Base-by-base conservation (phyloP, 1,140 invertebrate genomes). In the Maconellicoccus hirsutus region DNA sequence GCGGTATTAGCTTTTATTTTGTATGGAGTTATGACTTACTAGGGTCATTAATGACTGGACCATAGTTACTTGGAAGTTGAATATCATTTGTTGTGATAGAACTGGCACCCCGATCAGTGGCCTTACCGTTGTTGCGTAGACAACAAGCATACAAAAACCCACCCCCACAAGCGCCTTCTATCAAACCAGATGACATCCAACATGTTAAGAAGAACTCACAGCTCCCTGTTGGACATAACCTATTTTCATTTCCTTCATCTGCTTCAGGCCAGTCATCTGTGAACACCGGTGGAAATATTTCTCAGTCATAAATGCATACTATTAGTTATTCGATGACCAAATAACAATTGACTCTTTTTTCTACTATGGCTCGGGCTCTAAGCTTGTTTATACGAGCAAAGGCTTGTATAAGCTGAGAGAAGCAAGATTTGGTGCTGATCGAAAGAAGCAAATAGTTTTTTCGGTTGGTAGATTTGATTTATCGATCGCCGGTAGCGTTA, bases 141-240 rank as follows among this genome's bases (percentile, higher is more conserved):
- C 93, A 96, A 84, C 93, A 95, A 73, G 90, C 91, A 77, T 87
- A 90, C 74, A 96, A 84, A 77, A 95, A 83, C 72, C 88, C 85
- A 76, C 88, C 84, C 75, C 86, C 83, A 80, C 92, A 95, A 76
- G 89, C 86, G 76, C 89, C 90, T 77, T 93, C 90, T 76, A 95
- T 84, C 73, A 93, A 84, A 72, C 93, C 93, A 73, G 91, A 91
- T 61, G 89, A 86, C 83, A 95, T 86, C 93, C 92, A 95, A 81
- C 92, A 94, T 78, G 89, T 87, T 75, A 95, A 83, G 83, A 94
- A 94, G 83, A 94, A 94, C 82, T 95, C 91, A 80, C 93, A 96
- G 74, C 85, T 89, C 59, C 90, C 89, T 75, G 89, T 89, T 76
- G 80, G 78, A 77, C 85, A 86, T 76, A 84, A 81, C 70, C 82